Percentiles rank a stretch among this genome's conserved stretches.
phyloP scores from a whole-genome alignment of 1,140 invertebrate genomes.

The Meloidogyne floridensis region DNA sequence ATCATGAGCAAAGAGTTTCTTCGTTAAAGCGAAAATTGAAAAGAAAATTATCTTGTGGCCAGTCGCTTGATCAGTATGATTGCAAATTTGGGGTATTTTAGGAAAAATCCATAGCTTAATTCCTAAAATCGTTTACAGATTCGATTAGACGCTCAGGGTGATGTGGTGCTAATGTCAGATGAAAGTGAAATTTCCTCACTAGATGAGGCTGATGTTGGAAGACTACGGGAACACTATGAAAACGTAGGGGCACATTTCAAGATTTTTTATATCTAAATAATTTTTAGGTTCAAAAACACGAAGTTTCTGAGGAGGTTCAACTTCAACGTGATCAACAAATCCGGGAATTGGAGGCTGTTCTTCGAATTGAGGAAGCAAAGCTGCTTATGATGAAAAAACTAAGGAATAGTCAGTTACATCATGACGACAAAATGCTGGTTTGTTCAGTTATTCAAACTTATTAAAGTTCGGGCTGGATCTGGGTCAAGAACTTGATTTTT shows the following conservation, averaged over 20 bases:
- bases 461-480: background rate
- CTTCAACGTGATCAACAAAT: constrained; percentile 51
- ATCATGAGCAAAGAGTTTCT: background rate
- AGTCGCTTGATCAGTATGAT: constrained; percentile 54
- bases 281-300: constrained; percentile 45
- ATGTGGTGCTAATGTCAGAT: constrained; percentile 59
- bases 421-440: constrained; percentile 16
- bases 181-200: constrained; percentile 63
- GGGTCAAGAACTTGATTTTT: no score
- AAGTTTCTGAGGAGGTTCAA: constrained; percentile 41
- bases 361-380: constrained; percentile 58
- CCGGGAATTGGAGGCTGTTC: constrained; percentile 45
- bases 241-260: constrained; percentile 5
- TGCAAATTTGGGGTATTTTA: constrained; percentile 51
- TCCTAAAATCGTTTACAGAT: constrained; percentile 33
- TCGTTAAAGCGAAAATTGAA: constrained; percentile 49
- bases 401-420: constrained; percentile 43
- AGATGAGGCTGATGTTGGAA: constrained; percentile 50
- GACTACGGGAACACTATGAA: constrained; percentile 45
- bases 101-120: background rate
- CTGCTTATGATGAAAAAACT: constrained; percentile 56
- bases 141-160: constrained; percentile 50
- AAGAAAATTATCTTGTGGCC: constrained; percentile 38
- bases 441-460: background rate
- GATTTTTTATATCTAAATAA: background rate